A percentile compares a stretch with the other conserved stretches of the same genome.
These are phyloP conservation scores for Cactoblastis cactorum DNA, from an alignment of 2,888 invertebrate species.

Conservation along the genomic window DNA sequence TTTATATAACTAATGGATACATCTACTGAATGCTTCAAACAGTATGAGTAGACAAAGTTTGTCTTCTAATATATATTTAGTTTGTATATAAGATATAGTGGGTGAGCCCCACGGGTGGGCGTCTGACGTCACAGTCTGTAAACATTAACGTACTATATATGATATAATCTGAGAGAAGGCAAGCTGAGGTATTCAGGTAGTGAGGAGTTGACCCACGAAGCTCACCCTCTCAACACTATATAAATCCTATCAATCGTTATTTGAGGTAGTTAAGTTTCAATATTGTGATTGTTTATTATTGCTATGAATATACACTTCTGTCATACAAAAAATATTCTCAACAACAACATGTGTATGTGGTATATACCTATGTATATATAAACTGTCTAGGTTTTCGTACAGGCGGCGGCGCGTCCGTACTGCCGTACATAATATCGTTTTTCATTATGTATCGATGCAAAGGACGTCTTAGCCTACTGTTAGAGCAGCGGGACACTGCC, in stretches of 20 bases:
- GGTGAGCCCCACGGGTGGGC: conserved; percentile 5
- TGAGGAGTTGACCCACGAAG: conserved; percentile 26
- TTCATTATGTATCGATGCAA: not conserved
- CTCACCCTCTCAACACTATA: conserved; percentile 46
- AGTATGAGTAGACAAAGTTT: conserved; percentile 59
- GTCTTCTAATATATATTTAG: conserved; percentile 52
- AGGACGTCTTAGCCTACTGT: not conserved
- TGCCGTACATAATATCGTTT: not conserved
- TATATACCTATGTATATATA: no score
- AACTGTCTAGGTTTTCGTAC: conserved; percentile 18
- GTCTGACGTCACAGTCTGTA: conserved; percentile 4
- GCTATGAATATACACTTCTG: conserved; percentile 63
- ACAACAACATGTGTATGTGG: conserved; percentile 55
- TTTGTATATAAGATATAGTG: conserved; percentile 25
- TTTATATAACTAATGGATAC: conserved; percentile 59
- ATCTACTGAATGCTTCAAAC: conserved; percentile 67
- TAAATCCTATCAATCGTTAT: conserved; percentile 63
- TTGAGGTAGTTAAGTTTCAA: conserved; percentile 75
- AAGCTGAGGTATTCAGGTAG: conserved; percentile 47
- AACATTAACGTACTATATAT: conserved; percentile 20
- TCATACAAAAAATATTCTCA: conserved; percentile 58
- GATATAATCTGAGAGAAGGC: conserved; percentile 42
- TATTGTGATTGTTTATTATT: conserved; percentile 61
- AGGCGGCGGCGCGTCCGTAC: conserved; percentile 18
- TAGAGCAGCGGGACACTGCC: not conserved